Conservation (phyloP, 2,797 vertebrate genomes). For the Hirundo rustica region DNA sequence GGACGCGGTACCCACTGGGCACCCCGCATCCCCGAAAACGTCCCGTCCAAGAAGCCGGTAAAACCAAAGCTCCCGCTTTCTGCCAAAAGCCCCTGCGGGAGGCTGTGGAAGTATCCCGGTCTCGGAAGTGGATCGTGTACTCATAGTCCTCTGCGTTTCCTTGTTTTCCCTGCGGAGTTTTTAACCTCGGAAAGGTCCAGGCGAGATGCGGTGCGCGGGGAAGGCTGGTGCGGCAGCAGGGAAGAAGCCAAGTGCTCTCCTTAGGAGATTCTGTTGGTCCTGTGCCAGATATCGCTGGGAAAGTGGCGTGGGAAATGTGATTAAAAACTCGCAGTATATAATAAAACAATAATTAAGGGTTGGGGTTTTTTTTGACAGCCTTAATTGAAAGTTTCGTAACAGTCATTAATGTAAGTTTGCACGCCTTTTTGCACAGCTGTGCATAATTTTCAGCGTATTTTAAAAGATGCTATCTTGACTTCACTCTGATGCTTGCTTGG, state of each 20-base stretch:
- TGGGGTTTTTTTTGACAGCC: background rate
- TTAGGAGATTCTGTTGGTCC: background rate
- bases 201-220: fast-evolving
- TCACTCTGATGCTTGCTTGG: fast-evolving
- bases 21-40: background rate
- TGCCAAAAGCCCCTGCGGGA: background rate
- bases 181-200: background rate
- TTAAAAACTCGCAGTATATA: background rate
- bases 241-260: background rate
- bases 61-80: background rate
- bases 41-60: background rate
- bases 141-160: background rate
- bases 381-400: background rate
- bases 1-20: background rate
- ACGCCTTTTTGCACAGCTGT: background rate
- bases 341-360: background rate
- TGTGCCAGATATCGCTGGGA: background rate
- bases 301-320: background rate
- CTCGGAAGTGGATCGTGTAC: fast-evolving
- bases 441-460: background rate
- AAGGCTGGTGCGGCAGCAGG: background rate
- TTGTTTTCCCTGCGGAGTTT: background rate
- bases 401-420: background rate
- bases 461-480: background rate
- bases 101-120: background rate